Percentiles rank a stretch among this genome's conserved stretches.
phyloP scores from a whole-genome alignment of 2,888 invertebrate species.

The Villa cingulata region DNA sequence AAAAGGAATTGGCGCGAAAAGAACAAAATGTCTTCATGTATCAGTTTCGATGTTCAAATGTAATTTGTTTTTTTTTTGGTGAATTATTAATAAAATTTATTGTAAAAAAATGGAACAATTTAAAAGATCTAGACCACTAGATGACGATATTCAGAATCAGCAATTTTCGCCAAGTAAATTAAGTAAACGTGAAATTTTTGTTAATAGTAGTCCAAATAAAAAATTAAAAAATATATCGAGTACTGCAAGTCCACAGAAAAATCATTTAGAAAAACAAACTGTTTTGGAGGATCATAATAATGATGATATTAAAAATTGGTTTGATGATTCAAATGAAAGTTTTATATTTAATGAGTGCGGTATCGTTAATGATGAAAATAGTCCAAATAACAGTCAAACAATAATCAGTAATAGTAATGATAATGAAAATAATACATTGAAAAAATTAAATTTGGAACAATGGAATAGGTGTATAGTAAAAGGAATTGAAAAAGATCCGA shows the following conservation, averaged over 20 bases:
- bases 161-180: background rate
- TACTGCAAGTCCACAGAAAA: background rate
- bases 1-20: too few relatives aligned
- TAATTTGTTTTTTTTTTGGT: too few relatives aligned
- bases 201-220: background rate
- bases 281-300: background rate
- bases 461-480: slow-evolving; percentile 32
- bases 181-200: background rate
- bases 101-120: background rate
- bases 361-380: background rate
- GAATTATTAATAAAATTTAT: background rate
- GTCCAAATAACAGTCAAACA: background rate
- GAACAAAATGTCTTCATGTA: too few relatives aligned
- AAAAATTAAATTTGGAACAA: slow-evolving; percentile 23
- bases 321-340: background rate
- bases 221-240: background rate
- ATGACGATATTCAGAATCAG: too few relatives aligned
- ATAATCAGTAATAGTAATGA: too few relatives aligned
- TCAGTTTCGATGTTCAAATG: too few relatives aligned
- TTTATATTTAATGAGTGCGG: background rate
- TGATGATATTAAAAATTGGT: background rate
- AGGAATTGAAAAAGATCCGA: slow-evolving; percentile 19
- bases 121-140: background rate
- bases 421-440: background rate
- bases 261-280: background rate